A percentile compares a stretch with the other conserved stretches of the same genome.
phyloP scores from a whole-genome alignment of 2,113 vertebrate species.

The Trematocara stigmaticum region DNA sequence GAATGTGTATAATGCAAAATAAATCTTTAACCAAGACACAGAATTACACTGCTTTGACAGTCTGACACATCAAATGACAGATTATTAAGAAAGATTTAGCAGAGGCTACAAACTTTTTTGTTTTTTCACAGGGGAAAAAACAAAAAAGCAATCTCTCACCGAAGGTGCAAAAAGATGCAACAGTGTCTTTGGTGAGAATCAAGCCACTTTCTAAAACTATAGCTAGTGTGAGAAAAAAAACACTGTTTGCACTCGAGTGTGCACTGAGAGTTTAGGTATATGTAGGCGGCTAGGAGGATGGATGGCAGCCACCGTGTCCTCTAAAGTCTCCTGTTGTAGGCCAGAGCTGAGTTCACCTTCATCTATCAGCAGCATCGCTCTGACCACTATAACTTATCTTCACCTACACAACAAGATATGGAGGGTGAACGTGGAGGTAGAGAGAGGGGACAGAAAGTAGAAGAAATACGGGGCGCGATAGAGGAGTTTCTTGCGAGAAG shows the following conservation, averaged over 20 bases:
- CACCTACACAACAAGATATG: slow-evolving; percentile 53
- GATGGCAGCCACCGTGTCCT: slow-evolving; percentile 64
- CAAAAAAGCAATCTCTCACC: neutral
- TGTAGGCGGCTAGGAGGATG: slow-evolving; percentile 59
- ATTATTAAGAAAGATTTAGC: neutral
- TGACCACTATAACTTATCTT: slow-evolving; percentile 70
- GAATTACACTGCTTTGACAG: neutral
- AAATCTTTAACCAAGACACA: neutral
- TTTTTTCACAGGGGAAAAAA: neutral
- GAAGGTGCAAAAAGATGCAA: neutral
- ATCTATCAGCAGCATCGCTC: slow-evolving; percentile 64
- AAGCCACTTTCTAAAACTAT: neutral
- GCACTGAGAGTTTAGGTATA: slow-evolving; percentile 15
- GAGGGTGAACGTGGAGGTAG: slow-evolving; percentile 19
- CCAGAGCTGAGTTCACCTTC: slow-evolving; percentile 68
- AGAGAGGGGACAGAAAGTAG: neutral
- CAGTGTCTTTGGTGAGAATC: neutral
- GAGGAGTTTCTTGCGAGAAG: neutral
- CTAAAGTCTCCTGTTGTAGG: slow-evolving; percentile 57
- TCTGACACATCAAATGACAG: neutral
- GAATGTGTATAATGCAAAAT: neutral
- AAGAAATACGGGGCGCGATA: neutral
- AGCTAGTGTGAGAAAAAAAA: neutral
- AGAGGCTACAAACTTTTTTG: neutral
- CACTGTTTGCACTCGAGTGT: neutral